Evolutionary conservation across 2,888 invertebrate species (phyloP).

Genomic region (Cataglyphis rosenhaueri): DNA sequence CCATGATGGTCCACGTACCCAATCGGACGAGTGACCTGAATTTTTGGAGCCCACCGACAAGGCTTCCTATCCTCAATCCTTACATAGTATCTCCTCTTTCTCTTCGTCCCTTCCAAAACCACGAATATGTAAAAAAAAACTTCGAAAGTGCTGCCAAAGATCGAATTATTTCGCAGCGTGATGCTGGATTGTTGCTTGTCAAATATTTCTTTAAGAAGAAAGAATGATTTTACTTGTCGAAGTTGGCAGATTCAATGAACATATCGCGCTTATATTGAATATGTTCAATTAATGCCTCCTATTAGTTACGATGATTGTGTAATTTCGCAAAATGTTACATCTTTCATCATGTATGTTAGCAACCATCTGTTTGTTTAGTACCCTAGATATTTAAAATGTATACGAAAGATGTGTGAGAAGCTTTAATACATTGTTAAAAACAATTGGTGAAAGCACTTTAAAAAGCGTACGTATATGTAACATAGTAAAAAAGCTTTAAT

Average conservation of each 20-base stretch:
- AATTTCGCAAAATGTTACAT: constrained; percentile 17
- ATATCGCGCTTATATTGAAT: constrained; percentile 5
- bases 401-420: constrained; percentile 4
- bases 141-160: constrained; percentile 34
- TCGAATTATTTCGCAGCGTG: constrained; percentile 20
- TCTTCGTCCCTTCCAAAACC: constrained; percentile 54
- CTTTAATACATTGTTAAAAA: constrained; percentile 11
- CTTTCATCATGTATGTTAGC: constrained; percentile 6
- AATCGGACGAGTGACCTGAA: constrained; percentile 82
- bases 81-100: constrained; percentile 33
- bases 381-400: constrained; percentile 20
- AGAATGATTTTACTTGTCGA: background rate
- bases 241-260: background rate
- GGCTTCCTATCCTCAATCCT: constrained; percentile 63
- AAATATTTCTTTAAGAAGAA: background rate
- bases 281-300: constrained; percentile 27
- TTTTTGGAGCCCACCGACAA: constrained; percentile 78
- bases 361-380: constrained; percentile 48
- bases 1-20: constrained; percentile 70
- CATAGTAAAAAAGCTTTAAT: no score
- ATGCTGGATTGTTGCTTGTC: background rate
- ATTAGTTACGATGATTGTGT: constrained; percentile 45
- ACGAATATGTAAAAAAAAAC: constrained; percentile 59
- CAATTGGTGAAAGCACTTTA: constrained; percentile 4
- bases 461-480: background rate